Base-by-base conservation (phyloP, 1,140 invertebrate genomes). In the Drosophila serrata region DNA sequence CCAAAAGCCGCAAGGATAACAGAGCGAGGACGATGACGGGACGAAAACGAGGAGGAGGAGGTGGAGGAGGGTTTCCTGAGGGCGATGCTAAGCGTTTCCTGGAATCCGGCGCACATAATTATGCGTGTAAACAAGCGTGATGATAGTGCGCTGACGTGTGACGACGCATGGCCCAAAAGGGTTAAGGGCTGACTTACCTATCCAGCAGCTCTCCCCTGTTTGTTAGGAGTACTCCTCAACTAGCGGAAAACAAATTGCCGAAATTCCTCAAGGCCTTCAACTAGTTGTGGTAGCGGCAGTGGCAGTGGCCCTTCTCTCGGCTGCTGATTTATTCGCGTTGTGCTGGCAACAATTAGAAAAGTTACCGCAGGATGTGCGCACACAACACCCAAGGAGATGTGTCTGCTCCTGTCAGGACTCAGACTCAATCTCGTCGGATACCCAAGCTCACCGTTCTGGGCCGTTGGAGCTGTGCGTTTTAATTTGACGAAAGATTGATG, bases 401-500 rank as follows among this genome's bases (percentile, higher is more conserved):
- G 51, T 58, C 37, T 58, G 35, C 51, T 69, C 62, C 62, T 68
- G 55, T 61, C 46, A 42, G 42, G 37, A 42, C 45, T 37, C 58
- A 35, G 35, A 19, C 58, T 61, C 35, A 40, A 39, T 48, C 49
- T 37, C 27, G 27, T 60, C 43, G 29, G 29, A 24, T 78, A 55
- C 37, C 69, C 37, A 8, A 35, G 64, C 58, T 79, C 63, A 64
- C 61, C 31, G 62, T 76, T 72, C 78, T 81, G 59, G 59, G 58
- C 75, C 63, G 75, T 42, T 63, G 73, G 74, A 62, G 62, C 73
- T 88, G 87, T 87, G 86, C 77, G 87, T 75, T 88, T 88, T 88
- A 92, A 91, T 91, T 91, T 91, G 85, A 91, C 86, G 90, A 91
- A 90, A 86, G 85, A 91, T 77, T 86, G 90, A 90, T 91, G 90